Evolutionary conservation across 1,140 invertebrate genomes (phyloP), one percentile per base, ranked within the genome.

Genomic region (Grapholita molesta): DNA sequence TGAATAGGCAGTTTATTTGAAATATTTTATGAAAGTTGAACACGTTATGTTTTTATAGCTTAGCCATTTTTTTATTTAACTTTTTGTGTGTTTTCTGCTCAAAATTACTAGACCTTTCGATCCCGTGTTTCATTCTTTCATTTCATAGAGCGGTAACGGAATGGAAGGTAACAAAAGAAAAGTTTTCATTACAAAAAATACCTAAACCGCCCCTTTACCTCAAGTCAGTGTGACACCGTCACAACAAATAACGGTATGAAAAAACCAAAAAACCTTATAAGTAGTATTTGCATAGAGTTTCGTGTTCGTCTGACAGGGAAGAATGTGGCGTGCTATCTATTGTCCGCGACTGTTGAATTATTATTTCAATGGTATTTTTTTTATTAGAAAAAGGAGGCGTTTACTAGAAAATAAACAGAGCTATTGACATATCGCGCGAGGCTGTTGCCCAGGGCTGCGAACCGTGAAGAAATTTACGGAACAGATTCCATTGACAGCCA

Each of bases 321-420:
- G 78, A 83, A 85, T 82, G 83, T 80, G 74, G 76, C 79, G 74
- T 84, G 83, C 73, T 75, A 82, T 80, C 79, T 83, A 76, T 80
- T 83, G 72, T 86, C 78, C 76, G 71, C 74, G 72, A 77, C 77
- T 74, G 70, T 76, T 84, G 79, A 86, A 72, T 84, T 86, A 86
- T 86, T 86, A 86, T 81, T 80, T 81, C 80, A 80, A 79, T 70
- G 75, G 76, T 74, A 82, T 82, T 86, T 84, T 82, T 61, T 84
- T 86, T 85, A 83, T 85, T 86, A 83, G 78, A 80, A 84, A 84
- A 78, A 79, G 42, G 76, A 74, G 80, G 79, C 83, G 83, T 83
- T 86, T 85, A 82, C 79, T 78, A 77, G 77, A 85, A 89, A 87
- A 87, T 86, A 86, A 87, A 89, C 84, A 83, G 76, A 79, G 72